phyloP scores from a whole-genome alignment of 2,888 invertebrate genomes.

The Tenthredo distinguenda region DNA sequence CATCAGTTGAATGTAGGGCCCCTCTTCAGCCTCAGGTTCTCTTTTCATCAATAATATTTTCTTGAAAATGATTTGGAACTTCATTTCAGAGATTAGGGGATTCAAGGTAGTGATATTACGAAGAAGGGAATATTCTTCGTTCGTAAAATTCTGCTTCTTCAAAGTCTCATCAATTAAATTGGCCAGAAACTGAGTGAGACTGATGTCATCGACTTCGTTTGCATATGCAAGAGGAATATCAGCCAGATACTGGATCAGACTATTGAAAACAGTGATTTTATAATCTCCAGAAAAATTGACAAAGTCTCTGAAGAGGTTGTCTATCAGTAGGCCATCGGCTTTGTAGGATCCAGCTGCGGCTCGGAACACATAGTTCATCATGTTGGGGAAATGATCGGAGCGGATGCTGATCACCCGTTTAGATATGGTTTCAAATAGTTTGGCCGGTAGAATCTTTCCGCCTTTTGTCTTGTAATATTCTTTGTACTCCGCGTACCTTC shows the following conservation, averaged over 20 bases:
- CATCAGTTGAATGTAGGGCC: constrained; percentile 62
- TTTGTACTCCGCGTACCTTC: constrained; percentile 55
- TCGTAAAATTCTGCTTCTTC: constrained; percentile 55
- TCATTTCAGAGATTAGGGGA: constrained; percentile 70
- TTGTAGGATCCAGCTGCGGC: constrained; percentile 63
- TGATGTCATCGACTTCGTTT: constrained; percentile 63
- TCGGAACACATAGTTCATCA: constrained; percentile 64
- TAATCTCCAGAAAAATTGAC: constrained; percentile 60
- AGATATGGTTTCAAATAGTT: constrained; percentile 60
- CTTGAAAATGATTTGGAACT: constrained; percentile 64
- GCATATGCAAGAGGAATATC: constrained; percentile 69
- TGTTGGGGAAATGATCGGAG: constrained; percentile 57
- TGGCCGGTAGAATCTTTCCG: constrained; percentile 55
- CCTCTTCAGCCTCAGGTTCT: constrained; percentile 56
- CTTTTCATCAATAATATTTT: constrained; percentile 63
- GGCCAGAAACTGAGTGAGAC: constrained; percentile 66
- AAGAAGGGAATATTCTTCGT: constrained; percentile 64
- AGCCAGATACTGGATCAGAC: constrained; percentile 60
- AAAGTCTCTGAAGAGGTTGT: constrained; percentile 67
- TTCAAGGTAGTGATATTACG: constrained; percentile 66
- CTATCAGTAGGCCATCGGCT: constrained; percentile 61
- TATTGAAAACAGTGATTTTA: constrained; percentile 60
- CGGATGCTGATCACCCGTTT: constrained; percentile 53
- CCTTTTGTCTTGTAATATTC: constrained; percentile 52
- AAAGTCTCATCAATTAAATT: constrained; percentile 64